Percentiles rank a stretch among this genome's conserved stretches.
Conservation (phyloP, 2,797 vertebrate species). For the Chelidonichthys spinosus region DNA sequence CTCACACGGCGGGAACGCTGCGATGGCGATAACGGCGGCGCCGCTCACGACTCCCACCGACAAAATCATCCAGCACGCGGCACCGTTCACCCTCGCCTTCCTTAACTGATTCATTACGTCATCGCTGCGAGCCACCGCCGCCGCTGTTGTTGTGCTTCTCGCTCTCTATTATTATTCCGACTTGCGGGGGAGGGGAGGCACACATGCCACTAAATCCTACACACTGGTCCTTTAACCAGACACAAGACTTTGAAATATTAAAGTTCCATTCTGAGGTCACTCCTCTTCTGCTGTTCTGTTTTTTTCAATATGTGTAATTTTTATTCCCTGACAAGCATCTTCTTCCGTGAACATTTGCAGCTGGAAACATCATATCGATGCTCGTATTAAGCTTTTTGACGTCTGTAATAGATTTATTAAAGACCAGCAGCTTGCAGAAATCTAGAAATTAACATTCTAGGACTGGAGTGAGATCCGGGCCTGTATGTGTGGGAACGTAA, state of each 20-base stretch:
- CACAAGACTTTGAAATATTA: neutral
- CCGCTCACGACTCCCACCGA: slow-evolving; percentile 4
- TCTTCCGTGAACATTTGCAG: neutral
- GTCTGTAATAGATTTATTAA: slow-evolving; percentile 1
- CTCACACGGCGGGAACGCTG: neutral
- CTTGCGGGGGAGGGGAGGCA: neutral
- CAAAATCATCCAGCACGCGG: slow-evolving; percentile 8
- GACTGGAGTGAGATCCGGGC: slow-evolving; percentile 21
- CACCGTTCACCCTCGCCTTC: slow-evolving; percentile 5
- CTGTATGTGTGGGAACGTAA: neutral
- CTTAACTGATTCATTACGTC: slow-evolving; percentile 18
- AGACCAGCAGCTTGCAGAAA: neutral
- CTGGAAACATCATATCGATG: neutral
- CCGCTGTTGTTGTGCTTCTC: neutral
- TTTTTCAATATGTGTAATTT: neutral
- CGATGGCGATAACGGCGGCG: slow-evolving; percentile 2
- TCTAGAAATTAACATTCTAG: neutral
- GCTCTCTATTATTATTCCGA: neutral
- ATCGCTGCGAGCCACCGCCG: neutral
- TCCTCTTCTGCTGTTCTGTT: neutral
- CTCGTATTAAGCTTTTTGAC: neutral
- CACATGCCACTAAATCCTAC: neutral
- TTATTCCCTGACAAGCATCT: neutral
- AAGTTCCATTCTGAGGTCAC: neutral
- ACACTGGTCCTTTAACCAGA: too few species aligned